Evolutionary conservation across 2,113 vertebrate species (phyloP).

Genomic region (Chionomys nivalis): DNA sequence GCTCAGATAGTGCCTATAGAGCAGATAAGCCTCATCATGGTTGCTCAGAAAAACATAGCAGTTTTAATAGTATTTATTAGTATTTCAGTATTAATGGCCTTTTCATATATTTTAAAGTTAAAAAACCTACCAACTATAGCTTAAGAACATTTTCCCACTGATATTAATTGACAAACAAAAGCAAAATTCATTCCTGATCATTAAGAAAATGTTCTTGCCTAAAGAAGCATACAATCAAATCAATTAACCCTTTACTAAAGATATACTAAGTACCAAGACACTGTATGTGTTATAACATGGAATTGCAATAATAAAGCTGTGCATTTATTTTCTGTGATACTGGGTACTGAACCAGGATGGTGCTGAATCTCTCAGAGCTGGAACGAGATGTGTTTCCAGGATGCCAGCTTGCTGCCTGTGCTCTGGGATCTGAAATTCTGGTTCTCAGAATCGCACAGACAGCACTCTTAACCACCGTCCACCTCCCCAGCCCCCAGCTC

Average conservation of each 20-base stretch:
- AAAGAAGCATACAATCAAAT: background rate
- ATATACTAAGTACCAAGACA: background rate
- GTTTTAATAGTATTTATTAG: background rate
- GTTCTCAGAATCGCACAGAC: too few relatives aligned
- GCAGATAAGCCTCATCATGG: background rate
- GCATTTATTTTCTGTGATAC: background rate
- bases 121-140: background rate
- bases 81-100: background rate
- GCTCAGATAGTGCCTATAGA: background rate
- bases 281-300: background rate
- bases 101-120: background rate
- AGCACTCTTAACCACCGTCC: background rate
- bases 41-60: background rate
- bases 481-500: too few relatives aligned
- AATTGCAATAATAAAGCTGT: background rate
- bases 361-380: background rate
- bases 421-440: background rate
- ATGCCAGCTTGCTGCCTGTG: background rate
- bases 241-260: constrained; percentile 11
- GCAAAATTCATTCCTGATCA: background rate
- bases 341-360: background rate
- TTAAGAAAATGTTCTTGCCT: background rate
- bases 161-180: background rate
- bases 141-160: background rate
- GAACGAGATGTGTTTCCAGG: background rate